Conservation (phyloP, 2,888 invertebrate species). For the Bugula neritina region DNA sequence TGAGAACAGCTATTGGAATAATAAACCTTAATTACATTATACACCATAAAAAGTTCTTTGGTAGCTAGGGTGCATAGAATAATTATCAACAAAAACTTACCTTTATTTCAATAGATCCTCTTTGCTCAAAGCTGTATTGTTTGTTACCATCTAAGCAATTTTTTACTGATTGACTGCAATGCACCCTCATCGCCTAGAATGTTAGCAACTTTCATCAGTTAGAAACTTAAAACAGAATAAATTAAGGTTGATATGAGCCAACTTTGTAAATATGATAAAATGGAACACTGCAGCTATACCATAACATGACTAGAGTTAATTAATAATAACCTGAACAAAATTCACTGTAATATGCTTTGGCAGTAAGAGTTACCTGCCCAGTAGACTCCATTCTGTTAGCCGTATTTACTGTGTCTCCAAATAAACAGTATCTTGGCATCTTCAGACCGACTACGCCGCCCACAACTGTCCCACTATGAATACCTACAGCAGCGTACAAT, state of each 20-base stretch:
- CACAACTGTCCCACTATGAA: slow-evolving; percentile 44
- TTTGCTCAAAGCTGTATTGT: slow-evolving; percentile 63
- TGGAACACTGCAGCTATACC: no score
- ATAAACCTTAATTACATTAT: no score
- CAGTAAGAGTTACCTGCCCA: slow-evolving; percentile 36
- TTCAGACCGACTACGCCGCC: slow-evolving; percentile 85
- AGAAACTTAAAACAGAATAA: no score
- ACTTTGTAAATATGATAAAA: no score
- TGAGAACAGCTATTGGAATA: no score
- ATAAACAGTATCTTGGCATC: slow-evolving; percentile 78
- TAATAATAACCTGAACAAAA: no score
- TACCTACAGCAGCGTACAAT: slow-evolving; percentile 39
- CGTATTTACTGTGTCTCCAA: slow-evolving; percentile 48
- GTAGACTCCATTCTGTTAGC: slow-evolving; percentile 44
- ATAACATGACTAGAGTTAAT: no score
- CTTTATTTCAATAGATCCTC: slow-evolving; percentile 70
- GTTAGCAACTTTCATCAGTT: no score
- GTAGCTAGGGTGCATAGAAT: not conserved
- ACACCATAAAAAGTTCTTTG: no score
- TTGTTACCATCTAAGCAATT: slow-evolving; percentile 63
- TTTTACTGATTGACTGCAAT: slow-evolving; percentile 83
- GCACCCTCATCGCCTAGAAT: slow-evolving; percentile 75
- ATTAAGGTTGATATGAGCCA: no score
- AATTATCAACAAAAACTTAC: slow-evolving; percentile 47
- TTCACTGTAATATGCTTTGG: no score